These are phyloP conservation scores for Notolepis coatsorum DNA, from an alignment of 2,797 vertebrate genomes.

Conservation along the genomic window DNA sequence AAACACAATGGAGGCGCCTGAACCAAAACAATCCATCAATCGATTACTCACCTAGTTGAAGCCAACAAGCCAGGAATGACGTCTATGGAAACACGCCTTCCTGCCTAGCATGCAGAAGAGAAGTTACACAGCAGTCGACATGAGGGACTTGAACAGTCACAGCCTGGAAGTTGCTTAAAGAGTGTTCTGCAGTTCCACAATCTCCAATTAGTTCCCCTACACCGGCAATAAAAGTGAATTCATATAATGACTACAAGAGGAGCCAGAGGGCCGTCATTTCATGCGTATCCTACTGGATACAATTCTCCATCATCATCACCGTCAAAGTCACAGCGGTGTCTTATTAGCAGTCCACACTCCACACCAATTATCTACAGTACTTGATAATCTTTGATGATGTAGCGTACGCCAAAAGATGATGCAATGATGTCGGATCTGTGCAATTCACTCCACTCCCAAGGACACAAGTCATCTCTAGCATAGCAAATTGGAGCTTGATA, in stretches of 20 bases:
- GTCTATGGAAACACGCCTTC: constrained; percentile 14
- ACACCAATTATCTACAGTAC: constrained; percentile 7
- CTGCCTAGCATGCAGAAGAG: constrained; percentile 12
- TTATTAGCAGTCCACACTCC: constrained; percentile 14
- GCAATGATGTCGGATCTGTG: constrained; percentile 23
- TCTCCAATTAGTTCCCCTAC: constrained; percentile 4
- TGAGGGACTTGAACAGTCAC: constrained; percentile 11
- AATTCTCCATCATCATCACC: neutral
- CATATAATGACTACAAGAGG: neutral
- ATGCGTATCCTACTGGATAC: constrained; percentile 2
- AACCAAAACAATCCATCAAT: no score
- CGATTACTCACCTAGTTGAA: no score
- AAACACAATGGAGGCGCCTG: no score
- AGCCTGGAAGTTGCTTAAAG: constrained; percentile 9
- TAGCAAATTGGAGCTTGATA: constrained; percentile 19
- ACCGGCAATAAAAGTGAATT: neutral
- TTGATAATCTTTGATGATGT: constrained; percentile 27
- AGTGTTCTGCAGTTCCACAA: constrained; percentile 9
- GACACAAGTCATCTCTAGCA: neutral
- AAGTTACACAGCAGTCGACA: constrained; percentile 21
- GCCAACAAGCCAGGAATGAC: neutral
- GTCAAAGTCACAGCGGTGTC: neutral
- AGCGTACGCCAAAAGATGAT: constrained; percentile 16
- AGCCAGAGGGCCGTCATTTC: neutral
- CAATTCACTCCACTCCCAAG: constrained; percentile 4